Base-by-base conservation (phyloP, 2,888 invertebrate genomes). In the Papilio demoleus region DNA sequence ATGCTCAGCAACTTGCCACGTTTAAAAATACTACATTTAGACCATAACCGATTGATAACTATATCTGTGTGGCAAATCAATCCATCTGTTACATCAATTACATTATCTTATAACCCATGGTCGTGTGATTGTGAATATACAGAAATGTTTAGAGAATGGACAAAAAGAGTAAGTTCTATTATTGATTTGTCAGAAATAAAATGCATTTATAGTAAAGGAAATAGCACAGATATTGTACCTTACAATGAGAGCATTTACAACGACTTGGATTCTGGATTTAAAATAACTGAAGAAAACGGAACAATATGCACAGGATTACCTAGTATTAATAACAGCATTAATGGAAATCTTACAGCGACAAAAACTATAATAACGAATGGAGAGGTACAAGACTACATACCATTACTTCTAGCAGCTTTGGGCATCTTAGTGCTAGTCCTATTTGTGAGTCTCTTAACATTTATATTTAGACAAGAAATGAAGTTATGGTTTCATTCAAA, bases 81-180 rank as follows among this genome's bases (percentile, higher is more conserved):
- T 74, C 87, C 94, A 0, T 88, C 94, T 36, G 87, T 95, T 71
- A 94, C 94, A 70, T 94, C 95, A 85, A 92, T 95, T 76, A 94
- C 94, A 62, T 90, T 97, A 71, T 93, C 95, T 14, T 94, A 93
- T 72, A 97, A 97, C 82, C 96, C 96, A 66, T 97, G 96, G 96
- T 95, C 95, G 65, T 97, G 97, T 86, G 96, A 97, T 78, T 97
- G 97, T 85, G 95, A 96, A 78, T 97, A 95, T 81, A 94, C 95
- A 36, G 95, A 95, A 81, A 94, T 94, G 84, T 94, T 96, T 79
- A 94, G 95, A 75, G 96, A 96, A 83, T 97, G 96, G 96, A 94
- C 96, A 72, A 94, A 94, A 73, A 92, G 94, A 75, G 94, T 95
- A 60, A 94, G 92, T 73, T 94, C 94, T 65, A 95, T 97, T 66